Percentiles rank a stretch among this genome's conserved stretches.
Evolutionary conservation across 2,113 vertebrate genomes (phyloP).

Genomic region (Choloepus hoffmanni): DNA sequence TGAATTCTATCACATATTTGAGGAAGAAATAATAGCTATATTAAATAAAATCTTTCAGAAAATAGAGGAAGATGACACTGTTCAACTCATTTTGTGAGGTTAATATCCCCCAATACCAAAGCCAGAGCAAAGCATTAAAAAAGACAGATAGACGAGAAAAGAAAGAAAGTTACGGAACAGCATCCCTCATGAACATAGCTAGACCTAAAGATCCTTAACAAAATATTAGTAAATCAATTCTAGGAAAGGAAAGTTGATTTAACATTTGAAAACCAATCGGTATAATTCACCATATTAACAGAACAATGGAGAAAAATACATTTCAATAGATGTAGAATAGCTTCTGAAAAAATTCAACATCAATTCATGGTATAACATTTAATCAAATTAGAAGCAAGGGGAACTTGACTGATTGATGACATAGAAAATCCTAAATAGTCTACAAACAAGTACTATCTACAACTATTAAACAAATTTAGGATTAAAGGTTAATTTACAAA

Average conservation of each 20-base stretch:
- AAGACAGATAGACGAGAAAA: neutral
- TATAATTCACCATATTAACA: neutral
- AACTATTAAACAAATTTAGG: neutral
- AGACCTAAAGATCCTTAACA: neutral
- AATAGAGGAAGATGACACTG: neutral
- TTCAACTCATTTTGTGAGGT: neutral
- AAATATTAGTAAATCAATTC: neutral
- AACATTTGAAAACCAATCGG: neutral
- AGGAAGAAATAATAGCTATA: neutral
- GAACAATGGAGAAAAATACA: neutral
- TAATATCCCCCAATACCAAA: neutral
- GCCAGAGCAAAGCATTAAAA: neutral
- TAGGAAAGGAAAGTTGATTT: neutral
- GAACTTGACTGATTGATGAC: neutral
- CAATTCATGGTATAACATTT: neutral
- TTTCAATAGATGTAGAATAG: constrained; percentile 3
- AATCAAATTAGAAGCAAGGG: neutral
- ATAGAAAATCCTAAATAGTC: neutral
- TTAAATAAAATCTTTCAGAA: neutral
- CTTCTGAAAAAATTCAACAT: constrained; percentile 26
- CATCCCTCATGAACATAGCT: neutral
- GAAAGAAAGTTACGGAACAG: neutral
- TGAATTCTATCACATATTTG: neutral
- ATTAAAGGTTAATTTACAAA: neutral
- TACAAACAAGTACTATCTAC: neutral